A percentile compares a stretch with the other conserved stretches of the same genome.
These are phyloP conservation scores for Nysson spinosus DNA, from an alignment of 2,888 invertebrate species.

Conservation along the genomic window DNA sequence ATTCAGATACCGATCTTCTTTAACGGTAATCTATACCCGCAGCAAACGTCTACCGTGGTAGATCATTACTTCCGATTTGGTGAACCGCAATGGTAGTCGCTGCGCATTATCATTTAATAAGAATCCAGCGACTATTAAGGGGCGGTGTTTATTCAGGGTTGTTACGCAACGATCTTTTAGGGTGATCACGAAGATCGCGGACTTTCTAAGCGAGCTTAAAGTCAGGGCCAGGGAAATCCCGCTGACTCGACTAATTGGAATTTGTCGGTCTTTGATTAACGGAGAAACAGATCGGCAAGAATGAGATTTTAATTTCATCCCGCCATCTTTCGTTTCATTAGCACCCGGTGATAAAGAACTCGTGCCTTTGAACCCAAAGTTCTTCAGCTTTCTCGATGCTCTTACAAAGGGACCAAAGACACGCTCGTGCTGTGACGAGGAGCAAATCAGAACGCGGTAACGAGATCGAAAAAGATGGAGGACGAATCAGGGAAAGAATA, in stretches of 20 bases:
- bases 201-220: no score
- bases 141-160: no score
- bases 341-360: constrained; percentile 39
- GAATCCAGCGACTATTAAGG: constrained; percentile 1
- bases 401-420: constrained; percentile 3
- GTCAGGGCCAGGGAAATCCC: background rate
- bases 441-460: constrained; percentile 36
- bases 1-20: constrained; percentile 54
- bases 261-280: background rate
- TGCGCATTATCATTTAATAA: constrained; percentile 8
- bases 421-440: constrained; percentile 2
- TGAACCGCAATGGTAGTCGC: constrained; percentile 20
- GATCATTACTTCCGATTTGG: constrained; percentile 39
- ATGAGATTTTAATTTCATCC: constrained; percentile 51
- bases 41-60: constrained; percentile 31
- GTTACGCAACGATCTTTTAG: no score
- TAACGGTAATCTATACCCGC: constrained; percentile 50
- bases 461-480: constrained; percentile 2
- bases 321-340: constrained; percentile 48
- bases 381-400: background rate
- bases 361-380: background rate
- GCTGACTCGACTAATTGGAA: background rate
- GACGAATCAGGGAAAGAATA: background rate
- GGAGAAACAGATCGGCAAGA: no score
- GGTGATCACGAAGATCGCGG: no score